Base-by-base conservation (phyloP, 2,113 vertebrate genomes). In the Etheostoma cragini region DNA sequence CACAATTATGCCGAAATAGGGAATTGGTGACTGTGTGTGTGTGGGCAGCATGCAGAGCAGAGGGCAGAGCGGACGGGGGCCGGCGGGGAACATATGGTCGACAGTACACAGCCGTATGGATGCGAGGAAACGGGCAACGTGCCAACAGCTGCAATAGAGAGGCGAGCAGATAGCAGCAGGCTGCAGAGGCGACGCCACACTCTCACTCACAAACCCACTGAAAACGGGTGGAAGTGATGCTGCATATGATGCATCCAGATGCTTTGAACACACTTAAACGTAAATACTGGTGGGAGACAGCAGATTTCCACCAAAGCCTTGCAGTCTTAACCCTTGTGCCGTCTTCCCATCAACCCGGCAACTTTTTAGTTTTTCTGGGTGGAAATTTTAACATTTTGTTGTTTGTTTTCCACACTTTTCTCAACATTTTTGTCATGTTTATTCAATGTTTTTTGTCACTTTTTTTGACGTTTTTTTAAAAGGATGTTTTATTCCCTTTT, bases 1-100 rank as follows among this genome's bases (percentile, higher is more conserved):
- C 65, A 68, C 72, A 49, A 60, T 78, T 45, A 83, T 30, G 53
- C 46, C 26, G n/a, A 67, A 68, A 46, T 65, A 80, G 67, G 12
- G 16, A 64, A 47, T 4, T 5, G 66, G 24, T 60, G 58, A 24
- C 53, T 4, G 10, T 54, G 68, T 53, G 46, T 81, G 69, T 84
- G 78, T 45, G 73, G 26, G 58, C 54, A 49, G 35, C 24, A 19
- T 30, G 38, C 46, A 10, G 42, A 61, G 46, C 74, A 21, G 67
- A 64, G 66, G 72, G 52, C 79, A 49, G n/a, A 26, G 26, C 0
- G 15, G 71, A 61, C 17, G 1, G 57, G 19, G 42, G 42, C 47
- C 26, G 84, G 30, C 24, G 5, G 21, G 19, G 42, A 64, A 52
- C 86, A 85, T 75, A 47, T 70, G 81, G 64, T 52, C 0, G 2